Evolutionary conservation across 1,140 invertebrate species (phyloP), one percentile per base, ranked within the genome.

Genomic region (Sarcophaga peregrina): DNA sequence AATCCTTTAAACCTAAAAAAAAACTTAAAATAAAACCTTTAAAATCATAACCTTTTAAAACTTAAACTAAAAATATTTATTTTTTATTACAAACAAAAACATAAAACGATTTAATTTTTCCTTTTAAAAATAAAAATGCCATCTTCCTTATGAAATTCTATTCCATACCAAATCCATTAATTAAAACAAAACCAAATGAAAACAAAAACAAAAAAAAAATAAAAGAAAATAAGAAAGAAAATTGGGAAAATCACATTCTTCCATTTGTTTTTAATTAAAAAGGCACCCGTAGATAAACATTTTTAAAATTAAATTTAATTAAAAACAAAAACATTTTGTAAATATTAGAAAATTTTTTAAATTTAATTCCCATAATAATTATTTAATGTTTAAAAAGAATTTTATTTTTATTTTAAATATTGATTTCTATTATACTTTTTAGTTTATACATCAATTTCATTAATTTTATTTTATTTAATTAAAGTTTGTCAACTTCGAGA

Each of bases 261-360:
- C 80, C 80, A 81, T 81, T 80, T 81, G 54, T 81, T 81, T 81
- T 81, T 54, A 62, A 81, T 62, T 81, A 62, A 81, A 81, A 81
- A 62, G 52, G 80, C 80, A 58, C 50, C 62, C 62, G 20, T 68
- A 68, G 62, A 68, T 68, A 68, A 68, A 68, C 25, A 37, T 37
- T 37, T 37, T 37, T 37, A 37, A 37, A 37, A 37, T 37, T 37
- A 37, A 37, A 37, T 37, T 37, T 37, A 37, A 37, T 37, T 37
- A 37, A 68, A 46, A 80, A 68, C 6, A 8, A 20, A 8, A 17
- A 68, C 8, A 68, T 68, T 68, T 68, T 68, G 62, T 68, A 68
- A 68, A 68, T 68, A 68, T 68, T 68, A 68, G 62, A 17, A 78
- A 76, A 73, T 8, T 20, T 20, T 72, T n/a, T n/a, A n/a, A n/a